These are phyloP conservation scores for Dasypolia templi DNA, from an alignment of 2,888 invertebrate genomes.

Conservation along the genomic window DNA sequence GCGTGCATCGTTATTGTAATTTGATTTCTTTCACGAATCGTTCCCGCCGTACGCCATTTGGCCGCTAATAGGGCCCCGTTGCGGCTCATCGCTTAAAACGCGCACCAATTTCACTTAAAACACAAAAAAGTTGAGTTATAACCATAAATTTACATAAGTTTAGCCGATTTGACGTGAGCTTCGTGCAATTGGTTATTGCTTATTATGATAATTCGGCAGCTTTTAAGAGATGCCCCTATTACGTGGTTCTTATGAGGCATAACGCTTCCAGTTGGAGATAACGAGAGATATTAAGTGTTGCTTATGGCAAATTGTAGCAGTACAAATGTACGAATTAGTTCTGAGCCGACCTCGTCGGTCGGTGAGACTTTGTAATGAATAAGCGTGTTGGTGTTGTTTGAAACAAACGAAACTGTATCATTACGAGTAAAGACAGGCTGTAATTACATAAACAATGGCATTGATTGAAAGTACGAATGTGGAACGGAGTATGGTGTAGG, in stretches of 20 bases:
- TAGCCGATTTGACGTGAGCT: slow-evolving; percentile 85
- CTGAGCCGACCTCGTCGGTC: slow-evolving; percentile 60
- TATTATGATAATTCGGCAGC: slow-evolving; percentile 85
- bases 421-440: slow-evolving; percentile 75
- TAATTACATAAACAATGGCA: slow-evolving; percentile 84
- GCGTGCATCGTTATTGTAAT: slow-evolving; percentile 89
- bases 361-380: slow-evolving; percentile 73
- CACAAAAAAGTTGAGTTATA: slow-evolving; percentile 75
- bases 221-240: slow-evolving; percentile 75
- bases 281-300: slow-evolving; percentile 76
- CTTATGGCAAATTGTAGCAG: slow-evolving; percentile 77
- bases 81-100: slow-evolving; percentile 81
- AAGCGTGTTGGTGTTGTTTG: slow-evolving; percentile 74
- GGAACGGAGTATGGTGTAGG: slow-evolving; percentile 77
- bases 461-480: slow-evolving; percentile 80
- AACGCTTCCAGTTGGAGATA: slow-evolving; percentile 73
- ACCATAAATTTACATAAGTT: slow-evolving; percentile 82
- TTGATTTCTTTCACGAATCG: slow-evolving; percentile 86
- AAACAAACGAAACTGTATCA: slow-evolving; percentile 74
- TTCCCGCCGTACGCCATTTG: slow-evolving; percentile 83
- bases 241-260: slow-evolving; percentile 73
- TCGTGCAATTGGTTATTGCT: slow-evolving; percentile 87
- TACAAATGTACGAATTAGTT: slow-evolving; percentile 68
- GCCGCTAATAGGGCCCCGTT: slow-evolving; percentile 82
- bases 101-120: slow-evolving; percentile 80